phyloP scores from a whole-genome alignment of 2,113 vertebrate genomes.

The Hyperoodon ampullatus region DNA sequence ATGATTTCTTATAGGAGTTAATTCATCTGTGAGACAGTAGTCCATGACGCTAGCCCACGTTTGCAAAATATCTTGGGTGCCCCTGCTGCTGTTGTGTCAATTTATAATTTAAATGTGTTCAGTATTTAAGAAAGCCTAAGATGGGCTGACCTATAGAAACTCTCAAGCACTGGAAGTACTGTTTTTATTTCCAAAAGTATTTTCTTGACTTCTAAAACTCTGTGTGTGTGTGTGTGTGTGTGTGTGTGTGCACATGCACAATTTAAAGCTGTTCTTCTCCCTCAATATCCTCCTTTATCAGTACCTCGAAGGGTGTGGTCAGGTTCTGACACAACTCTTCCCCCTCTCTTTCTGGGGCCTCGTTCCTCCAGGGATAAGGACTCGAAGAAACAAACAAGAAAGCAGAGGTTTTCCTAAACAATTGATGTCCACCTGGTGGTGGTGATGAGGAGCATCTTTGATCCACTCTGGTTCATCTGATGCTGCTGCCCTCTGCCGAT shows the following conservation, averaged over 20 bases:
- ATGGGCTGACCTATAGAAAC: neutral
- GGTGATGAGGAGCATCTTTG: neutral
- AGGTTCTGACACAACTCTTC: neutral
- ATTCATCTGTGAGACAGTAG: neutral
- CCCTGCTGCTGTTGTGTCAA: neutral
- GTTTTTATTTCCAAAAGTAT: neutral
- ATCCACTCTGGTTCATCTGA: neutral
- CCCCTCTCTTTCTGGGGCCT: neutral
- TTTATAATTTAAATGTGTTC: neutral
- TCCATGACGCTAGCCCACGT: neutral
- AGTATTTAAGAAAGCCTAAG: neutral
- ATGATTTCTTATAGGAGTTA: neutral
- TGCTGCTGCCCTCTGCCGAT: neutral
- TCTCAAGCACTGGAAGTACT: neutral
- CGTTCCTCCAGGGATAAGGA: neutral
- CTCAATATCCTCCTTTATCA: neutral
- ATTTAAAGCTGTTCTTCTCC: neutral
- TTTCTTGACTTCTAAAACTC: neutral
- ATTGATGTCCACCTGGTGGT: neutral
- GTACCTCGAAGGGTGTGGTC: neutral
- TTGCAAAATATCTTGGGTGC: neutral
- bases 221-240: accelerated
- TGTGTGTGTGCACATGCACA: accelerated
- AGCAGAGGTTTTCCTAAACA: neutral
- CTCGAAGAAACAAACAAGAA: neutral